A percentile compares a stretch with the other conserved stretches of the same genome.
Conservation (phyloP, 2,888 invertebrate species). For the Beris chalybata region DNA sequence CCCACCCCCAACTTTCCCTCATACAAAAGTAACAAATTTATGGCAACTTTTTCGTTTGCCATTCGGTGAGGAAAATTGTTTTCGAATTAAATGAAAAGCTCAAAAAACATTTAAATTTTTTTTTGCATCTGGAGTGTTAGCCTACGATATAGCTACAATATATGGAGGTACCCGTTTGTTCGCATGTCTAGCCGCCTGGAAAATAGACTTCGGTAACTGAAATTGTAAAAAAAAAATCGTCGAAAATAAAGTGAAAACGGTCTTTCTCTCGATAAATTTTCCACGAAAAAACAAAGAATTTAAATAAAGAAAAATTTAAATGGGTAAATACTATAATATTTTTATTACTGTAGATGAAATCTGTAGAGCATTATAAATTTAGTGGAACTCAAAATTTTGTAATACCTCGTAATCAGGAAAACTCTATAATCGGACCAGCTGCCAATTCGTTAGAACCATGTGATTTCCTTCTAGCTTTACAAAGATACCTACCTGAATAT, state of each 20-base stretch:
- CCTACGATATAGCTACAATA: not conserved
- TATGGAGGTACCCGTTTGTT: not conserved
- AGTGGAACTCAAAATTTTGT: too few relatives aligned
- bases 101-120: conserved; percentile 8
- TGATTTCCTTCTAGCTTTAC: too few relatives aligned
- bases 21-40: conserved; percentile 27
- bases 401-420: too few relatives aligned
- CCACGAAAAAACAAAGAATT: too few relatives aligned
- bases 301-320: too few relatives aligned
- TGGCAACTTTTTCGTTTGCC: conserved; percentile 23
- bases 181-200: conserved; percentile 29
- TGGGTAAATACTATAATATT: too few relatives aligned
- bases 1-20: conserved; percentile 13
- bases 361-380: too few relatives aligned
- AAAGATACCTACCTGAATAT: too few relatives aligned
- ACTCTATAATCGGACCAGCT: too few relatives aligned
- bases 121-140: conserved; percentile 12
- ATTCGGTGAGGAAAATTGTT: conserved; percentile 24
- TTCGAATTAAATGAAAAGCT: conserved; percentile 28
- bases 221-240: conserved; percentile 26
- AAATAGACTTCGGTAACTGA: conserved; percentile 29
- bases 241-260: conserved; percentile 24
- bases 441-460: too few relatives aligned
- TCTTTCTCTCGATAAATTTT: not conserved
- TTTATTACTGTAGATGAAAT: too few relatives aligned